A percentile compares a stretch with the other conserved stretches of the same genome.
Evolutionary conservation across 2,113 vertebrate genomes (phyloP).

Genomic region (Notarius quadriscutis): DNA sequence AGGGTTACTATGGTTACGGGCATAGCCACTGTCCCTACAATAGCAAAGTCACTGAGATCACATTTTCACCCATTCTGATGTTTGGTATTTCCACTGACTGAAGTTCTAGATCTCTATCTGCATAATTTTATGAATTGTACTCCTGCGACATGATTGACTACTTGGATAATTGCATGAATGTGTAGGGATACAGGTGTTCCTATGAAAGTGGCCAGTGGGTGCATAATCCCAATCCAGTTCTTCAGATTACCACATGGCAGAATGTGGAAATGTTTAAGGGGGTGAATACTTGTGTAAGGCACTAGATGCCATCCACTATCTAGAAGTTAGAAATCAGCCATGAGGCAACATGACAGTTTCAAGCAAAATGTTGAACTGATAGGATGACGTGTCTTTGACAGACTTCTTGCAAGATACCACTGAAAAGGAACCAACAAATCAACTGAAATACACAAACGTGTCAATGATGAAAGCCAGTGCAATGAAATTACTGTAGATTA

Average conservation of each 20-base stretch:
- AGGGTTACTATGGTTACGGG: no score
- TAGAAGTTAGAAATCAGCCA: not conserved
- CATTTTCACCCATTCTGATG: no score
- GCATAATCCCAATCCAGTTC: not conserved
- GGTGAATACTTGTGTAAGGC: not conserved
- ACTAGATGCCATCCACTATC: not conserved
- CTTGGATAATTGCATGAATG: not conserved
- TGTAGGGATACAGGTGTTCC: not conserved
- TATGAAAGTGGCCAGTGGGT: not conserved
- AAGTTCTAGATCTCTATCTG: no score
- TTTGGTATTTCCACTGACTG: no score
- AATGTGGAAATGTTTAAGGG: not conserved
- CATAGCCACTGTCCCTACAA: no score
- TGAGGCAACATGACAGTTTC: not conserved
- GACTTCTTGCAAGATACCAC: not conserved
- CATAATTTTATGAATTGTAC: no score
- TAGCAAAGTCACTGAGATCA: no score
- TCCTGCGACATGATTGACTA: not conserved
- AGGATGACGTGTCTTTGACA: not conserved
- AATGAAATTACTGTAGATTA: not conserved
- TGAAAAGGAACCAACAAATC: not conserved
- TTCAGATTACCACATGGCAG: not conserved
- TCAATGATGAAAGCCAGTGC: not conserved
- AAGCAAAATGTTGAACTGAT: not conserved
- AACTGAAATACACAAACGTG: not conserved